These are phyloP conservation scores for Smithornis capensis DNA, from an alignment of 2,113 vertebrate species.

Conservation along the genomic window DNA sequence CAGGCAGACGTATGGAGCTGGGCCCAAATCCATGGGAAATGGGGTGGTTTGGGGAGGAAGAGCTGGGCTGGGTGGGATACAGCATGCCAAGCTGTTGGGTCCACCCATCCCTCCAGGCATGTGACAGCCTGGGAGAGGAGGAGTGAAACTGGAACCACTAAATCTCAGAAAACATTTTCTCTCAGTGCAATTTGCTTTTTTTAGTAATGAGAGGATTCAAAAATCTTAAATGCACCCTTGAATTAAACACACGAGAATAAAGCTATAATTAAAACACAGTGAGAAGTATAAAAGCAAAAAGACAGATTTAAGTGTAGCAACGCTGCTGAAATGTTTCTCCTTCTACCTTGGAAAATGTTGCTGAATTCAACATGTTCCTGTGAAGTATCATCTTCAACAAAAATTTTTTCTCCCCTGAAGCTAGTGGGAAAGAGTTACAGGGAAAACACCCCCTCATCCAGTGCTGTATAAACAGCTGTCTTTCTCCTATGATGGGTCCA, in stretches of 20 bases:
- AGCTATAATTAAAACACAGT: constrained; percentile 48
- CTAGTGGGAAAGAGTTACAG: neutral
- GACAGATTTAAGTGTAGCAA: neutral
- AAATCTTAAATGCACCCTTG: constrained; percentile 2
- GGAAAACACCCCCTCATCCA: neutral
- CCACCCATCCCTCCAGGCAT: neutral
- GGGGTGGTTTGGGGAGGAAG: neutral
- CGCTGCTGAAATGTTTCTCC: neutral
- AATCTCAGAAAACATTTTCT: neutral
- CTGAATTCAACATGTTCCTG: neutral
- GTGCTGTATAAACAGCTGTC: neutral
- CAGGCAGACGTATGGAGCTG: neutral
- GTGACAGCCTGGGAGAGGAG: neutral
- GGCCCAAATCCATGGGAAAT: neutral
- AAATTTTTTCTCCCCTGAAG: neutral
- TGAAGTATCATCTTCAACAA: neutral
- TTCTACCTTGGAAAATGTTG: constrained; percentile 18
- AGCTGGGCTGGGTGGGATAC: neutral
- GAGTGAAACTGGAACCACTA: neutral
- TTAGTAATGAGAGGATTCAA: neutral
- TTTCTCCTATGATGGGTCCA: neutral
- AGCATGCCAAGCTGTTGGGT: neutral
- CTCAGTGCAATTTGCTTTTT: neutral
- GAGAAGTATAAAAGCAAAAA: constrained; percentile 13
- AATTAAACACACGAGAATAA: neutral